Conservation (phyloP, 2,113 vertebrate species). For the Dunckerocampus dactyliophorus region DNA sequence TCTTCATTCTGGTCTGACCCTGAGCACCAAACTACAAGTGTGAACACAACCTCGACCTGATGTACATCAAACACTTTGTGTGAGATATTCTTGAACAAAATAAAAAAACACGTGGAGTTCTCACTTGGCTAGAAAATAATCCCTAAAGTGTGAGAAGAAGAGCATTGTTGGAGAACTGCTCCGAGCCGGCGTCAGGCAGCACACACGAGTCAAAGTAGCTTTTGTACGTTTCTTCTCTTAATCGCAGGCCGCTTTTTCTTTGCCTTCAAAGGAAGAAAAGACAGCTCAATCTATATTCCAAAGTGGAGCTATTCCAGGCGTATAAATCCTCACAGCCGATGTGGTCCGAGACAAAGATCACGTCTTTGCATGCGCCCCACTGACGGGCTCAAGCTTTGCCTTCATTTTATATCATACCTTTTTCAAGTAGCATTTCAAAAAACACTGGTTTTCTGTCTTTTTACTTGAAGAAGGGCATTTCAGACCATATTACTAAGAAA, state of each 20-base stretch:
- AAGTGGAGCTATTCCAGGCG: not conserved
- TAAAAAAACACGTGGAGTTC: not conserved
- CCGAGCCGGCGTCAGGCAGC: not conserved
- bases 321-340: not conserved
- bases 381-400: no score
- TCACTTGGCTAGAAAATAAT: constrained; percentile 1
- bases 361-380: not conserved
- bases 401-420: no score
- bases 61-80: not conserved
- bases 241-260: not conserved
- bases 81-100: not conserved
- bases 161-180: constrained; percentile 1
- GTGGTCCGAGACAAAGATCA: not conserved
- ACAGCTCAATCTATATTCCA: not conserved
- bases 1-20: no score
- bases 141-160: not conserved
- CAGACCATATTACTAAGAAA: no score
- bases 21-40: no score
- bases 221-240: constrained; percentile 1
- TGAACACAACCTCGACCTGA: not conserved
- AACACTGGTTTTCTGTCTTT: no score
- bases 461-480: no score
- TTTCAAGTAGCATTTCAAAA: no score
- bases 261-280: not conserved
- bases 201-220: constrained; percentile 3